Base-by-base conservation (phyloP, 2,797 vertebrate genomes). In the Coregonus ussuriensis region DNA sequence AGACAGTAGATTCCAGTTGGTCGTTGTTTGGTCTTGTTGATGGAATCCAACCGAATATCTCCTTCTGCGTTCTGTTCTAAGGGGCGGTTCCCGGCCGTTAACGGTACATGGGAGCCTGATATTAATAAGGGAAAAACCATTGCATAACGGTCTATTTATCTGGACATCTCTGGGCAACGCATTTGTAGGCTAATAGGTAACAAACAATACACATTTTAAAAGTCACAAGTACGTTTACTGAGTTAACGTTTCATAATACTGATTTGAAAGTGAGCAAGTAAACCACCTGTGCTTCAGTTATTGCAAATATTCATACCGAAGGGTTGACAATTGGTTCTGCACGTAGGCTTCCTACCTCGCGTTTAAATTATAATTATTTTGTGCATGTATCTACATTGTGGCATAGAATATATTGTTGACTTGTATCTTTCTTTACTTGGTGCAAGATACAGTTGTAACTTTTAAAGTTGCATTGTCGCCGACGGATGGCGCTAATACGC, bases 21-120 rank as follows among this genome's bases (percentile, higher is more conserved):
- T 86, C 90, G 85, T 82, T 95, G 94, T 95, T 77, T 74, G 84
- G 93, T 94, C 94, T 94, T 95, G 94, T 94, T 84, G 80, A 35
- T 89, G 87, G 93, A 94, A 92, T 95, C 92, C 5, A 81, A 81
- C 72, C 16, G 78, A 69, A 65, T 78, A 76, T 87, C 75, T 82
- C 84, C 72, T 54, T 63, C 14, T 81, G 72, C 51, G 67, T 78
- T 68, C 56, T 56, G 33, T 37, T 68, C 7, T 15, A 74, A 51
- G 47, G 47, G 47, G 47, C 47, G 1, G 47, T 51, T 51, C 11
- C 11, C 14, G 52, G 14, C 13, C 15, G 15, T 53, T 53, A 53
- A 54, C 16, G 5, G 14, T 18, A 18, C 16, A 59, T 1, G 54
- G 56, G 16, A 18, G 18, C 21, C n/a, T 3, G n/a, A 62, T 62